Evolutionary conservation across 2,888 invertebrate species (phyloP).

Genomic region (Blomia tropicalis): DNA sequence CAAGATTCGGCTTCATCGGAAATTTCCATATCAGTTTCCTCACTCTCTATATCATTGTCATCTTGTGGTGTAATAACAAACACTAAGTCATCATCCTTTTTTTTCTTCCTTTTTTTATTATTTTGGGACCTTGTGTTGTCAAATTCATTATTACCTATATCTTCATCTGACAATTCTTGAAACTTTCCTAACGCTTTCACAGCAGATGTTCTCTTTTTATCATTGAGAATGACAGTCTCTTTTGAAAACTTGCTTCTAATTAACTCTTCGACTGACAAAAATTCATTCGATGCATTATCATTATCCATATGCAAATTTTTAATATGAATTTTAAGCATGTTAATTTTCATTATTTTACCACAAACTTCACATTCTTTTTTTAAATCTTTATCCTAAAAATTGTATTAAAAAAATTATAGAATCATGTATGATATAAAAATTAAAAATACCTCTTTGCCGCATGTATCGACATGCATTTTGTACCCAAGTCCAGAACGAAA

Average conservation of each 20-base stretch:
- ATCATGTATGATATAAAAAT: neutral
- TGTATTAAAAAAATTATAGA: neutral
- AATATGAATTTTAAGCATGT: neutral
- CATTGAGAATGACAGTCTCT: neutral
- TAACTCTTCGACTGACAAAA: neutral
- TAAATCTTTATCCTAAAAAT: conserved; percentile 11
- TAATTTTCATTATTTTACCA: conserved; percentile 13
- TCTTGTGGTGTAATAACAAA: neutral
- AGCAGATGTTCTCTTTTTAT: conserved; percentile 17
- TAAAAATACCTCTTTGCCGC: conserved; percentile 20
- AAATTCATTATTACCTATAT: neutral
- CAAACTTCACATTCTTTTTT: conserved; percentile 16
- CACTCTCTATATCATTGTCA: neutral
- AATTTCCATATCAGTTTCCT: neutral
- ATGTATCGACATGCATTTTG: conserved; percentile 17
- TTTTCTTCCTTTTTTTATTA: neutral
- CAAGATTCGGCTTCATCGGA: neutral
- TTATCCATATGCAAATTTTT: neutral
- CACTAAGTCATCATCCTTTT: neutral
- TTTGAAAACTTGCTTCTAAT: neutral
- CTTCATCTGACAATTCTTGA: conserved; percentile 2
- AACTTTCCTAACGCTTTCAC: neutral
- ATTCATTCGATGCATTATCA: neutral
- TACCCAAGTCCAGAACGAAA: conserved; percentile 17
- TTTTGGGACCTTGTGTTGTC: conserved; percentile 3